A percentile compares a stretch with the other conserved stretches of the same genome.
Conservation (phyloP, 2,797 vertebrate genomes). For the Phoeniculus purpureus region DNA sequence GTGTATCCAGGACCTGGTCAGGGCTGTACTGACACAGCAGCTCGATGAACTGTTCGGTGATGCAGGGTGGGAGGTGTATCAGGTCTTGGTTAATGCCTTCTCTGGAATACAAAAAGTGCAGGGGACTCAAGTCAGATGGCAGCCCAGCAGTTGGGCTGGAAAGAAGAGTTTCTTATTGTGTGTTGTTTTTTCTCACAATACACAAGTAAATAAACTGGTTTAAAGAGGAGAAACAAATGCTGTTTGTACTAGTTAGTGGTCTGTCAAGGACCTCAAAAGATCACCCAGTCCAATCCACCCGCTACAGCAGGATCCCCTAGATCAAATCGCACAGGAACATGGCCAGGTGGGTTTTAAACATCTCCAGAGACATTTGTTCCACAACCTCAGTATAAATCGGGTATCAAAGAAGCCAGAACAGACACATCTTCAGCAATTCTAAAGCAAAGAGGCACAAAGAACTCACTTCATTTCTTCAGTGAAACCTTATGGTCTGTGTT, state of each 20-base stretch:
- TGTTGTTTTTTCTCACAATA: neutral
- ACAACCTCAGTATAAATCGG: no score
- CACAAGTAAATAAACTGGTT: neutral
- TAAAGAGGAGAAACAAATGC: neutral
- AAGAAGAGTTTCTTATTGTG: neutral
- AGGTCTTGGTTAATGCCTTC: slow-evolving; percentile 80
- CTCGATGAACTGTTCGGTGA: slow-evolving; percentile 88
- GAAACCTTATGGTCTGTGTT: no score
- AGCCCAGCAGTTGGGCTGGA: neutral
- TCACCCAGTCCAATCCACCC: no score
- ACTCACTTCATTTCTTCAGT: neutral
- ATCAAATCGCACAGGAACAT: no score
- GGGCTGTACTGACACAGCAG: slow-evolving; percentile 88
- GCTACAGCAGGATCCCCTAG: no score
- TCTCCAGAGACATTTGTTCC: no score
- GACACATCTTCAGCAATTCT: neutral
- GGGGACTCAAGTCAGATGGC: neutral
- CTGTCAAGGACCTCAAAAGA: neutral
- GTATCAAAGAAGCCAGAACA: no score
- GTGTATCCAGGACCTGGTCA: slow-evolving; percentile 82
- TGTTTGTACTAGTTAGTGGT: neutral
- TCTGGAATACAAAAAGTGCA: slow-evolving; percentile 73
- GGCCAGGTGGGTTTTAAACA: no score
- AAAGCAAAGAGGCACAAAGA: neutral
- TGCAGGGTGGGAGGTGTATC: slow-evolving; percentile 77